phyloP scores from a whole-genome alignment of 2,113 vertebrate species.

The Deroptyus accipitrinus region DNA sequence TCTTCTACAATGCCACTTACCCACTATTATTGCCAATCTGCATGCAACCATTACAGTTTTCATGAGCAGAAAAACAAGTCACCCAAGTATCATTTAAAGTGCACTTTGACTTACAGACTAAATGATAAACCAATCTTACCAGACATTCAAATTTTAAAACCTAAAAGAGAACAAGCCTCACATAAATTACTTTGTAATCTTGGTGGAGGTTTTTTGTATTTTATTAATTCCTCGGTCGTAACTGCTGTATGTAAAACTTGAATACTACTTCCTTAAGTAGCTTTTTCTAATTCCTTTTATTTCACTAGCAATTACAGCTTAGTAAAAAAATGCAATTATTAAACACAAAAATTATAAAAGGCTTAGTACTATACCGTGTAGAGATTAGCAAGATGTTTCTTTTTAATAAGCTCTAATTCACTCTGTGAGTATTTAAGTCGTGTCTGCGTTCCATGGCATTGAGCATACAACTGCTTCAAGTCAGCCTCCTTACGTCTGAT shows the following conservation, averaged over 20 bases:
- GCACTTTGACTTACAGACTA: background rate
- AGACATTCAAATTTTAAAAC: background rate
- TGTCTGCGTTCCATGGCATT: constrained; percentile 82
- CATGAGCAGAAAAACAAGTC: background rate
- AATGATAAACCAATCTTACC: background rate
- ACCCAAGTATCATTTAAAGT: background rate
- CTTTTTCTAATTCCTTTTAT: background rate
- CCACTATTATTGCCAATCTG: background rate
- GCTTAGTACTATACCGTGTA: constrained; percentile 69
- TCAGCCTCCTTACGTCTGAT: constrained; percentile 84
- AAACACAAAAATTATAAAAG: background rate
- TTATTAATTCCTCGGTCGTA: background rate
- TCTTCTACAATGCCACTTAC: background rate
- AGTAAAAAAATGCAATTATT: background rate
- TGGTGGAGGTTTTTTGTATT: background rate
- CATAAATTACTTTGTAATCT: background rate
- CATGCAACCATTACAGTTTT: background rate
- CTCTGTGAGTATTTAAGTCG: constrained; percentile 89
- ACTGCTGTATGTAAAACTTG: background rate
- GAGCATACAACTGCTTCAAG: constrained; percentile 82
- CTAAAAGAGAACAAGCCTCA: background rate
- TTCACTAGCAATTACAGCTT: background rate
- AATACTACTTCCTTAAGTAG: background rate
- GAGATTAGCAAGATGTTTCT: constrained; percentile 79
- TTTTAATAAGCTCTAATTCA: constrained; percentile 83